A percentile compares a stretch with the other conserved stretches of the same genome.
Evolutionary conservation across 2,797 vertebrate species (phyloP).

Genomic region (Dicrostonyx torquatus): DNA sequence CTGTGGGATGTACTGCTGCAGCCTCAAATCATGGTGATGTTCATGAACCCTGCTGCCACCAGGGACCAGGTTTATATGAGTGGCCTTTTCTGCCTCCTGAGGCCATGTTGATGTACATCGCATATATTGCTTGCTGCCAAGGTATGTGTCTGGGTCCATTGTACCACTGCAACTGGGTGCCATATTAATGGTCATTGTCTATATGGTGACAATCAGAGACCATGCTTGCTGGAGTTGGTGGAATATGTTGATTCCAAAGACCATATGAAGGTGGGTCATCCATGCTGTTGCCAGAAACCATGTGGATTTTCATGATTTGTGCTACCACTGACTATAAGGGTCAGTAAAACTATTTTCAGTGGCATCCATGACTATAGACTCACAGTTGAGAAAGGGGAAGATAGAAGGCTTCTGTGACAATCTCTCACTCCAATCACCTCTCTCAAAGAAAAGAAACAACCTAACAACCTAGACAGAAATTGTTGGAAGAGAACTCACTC

Average conservation of each 20-base stretch:
- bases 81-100: background rate
- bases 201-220: background rate
- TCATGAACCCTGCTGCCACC: background rate
- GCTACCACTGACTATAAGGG: background rate
- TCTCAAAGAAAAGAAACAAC: background rate
- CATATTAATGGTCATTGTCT: background rate
- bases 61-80: background rate
- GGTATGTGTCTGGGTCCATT: background rate
- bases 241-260: background rate
- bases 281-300: background rate
- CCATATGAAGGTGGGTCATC: background rate
- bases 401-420: background rate
- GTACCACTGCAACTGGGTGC: background rate
- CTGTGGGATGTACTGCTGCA: accelerated
- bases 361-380: background rate
- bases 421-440: background rate
- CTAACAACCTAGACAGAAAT: background rate
- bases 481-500: background rate
- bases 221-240: background rate
- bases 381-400: background rate
- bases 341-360: background rate
- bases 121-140: background rate
- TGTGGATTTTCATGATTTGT: background rate
- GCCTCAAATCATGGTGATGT: background rate
- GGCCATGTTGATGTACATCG: background rate